These are phyloP conservation scores for Mormyrus iriodes DNA, from an alignment of 2,113 vertebrate species.

Conservation along the genomic window DNA sequence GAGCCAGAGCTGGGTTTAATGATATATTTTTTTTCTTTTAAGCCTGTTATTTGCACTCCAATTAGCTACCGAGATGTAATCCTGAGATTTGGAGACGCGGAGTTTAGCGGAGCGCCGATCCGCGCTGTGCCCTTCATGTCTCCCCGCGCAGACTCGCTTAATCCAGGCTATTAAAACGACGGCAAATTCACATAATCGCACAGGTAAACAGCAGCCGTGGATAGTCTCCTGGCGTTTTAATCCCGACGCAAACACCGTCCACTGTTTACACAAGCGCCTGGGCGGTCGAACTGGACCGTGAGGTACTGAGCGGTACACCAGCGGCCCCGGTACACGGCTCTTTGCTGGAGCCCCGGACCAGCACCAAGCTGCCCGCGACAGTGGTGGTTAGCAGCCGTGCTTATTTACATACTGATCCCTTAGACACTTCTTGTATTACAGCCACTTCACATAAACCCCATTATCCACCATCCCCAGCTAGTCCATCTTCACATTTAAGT, in stretches of 20 bases:
- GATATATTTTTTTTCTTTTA: neutral
- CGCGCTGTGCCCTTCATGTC: slow-evolving; percentile 25
- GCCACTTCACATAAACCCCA: neutral
- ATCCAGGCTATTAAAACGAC: slow-evolving; percentile 43
- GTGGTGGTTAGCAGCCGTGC: slow-evolving; percentile 32
- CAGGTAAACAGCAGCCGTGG: slow-evolving; percentile 3
- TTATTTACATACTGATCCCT: slow-evolving; percentile 40
- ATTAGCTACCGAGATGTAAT: slow-evolving; percentile 32
- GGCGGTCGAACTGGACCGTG: slow-evolving; percentile 28
- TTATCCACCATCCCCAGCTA: neutral
- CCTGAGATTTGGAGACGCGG: neutral
- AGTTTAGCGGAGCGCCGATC: neutral
- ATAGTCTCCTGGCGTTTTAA: neutral
- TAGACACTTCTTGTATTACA: neutral
- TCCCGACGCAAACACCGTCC: slow-evolving; percentile 3
- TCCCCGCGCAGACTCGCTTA: slow-evolving; percentile 33
- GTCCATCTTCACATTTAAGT: neutral
- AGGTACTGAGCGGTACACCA: slow-evolving; percentile 47
- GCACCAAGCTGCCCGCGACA: slow-evolving; percentile 35
- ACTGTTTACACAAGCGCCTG: neutral
- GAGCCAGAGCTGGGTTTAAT: neutral
- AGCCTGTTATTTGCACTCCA: slow-evolving; percentile 35
- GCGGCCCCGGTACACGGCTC: slow-evolving; percentile 5
- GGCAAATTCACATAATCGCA: slow-evolving; percentile 39
- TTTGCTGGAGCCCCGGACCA: slow-evolving; percentile 22